Evolutionary conservation across 2,113 vertebrate species (phyloP), one percentile per base, ranked within the genome.

Genomic region (Neodontobutis hainanensis): DNA sequence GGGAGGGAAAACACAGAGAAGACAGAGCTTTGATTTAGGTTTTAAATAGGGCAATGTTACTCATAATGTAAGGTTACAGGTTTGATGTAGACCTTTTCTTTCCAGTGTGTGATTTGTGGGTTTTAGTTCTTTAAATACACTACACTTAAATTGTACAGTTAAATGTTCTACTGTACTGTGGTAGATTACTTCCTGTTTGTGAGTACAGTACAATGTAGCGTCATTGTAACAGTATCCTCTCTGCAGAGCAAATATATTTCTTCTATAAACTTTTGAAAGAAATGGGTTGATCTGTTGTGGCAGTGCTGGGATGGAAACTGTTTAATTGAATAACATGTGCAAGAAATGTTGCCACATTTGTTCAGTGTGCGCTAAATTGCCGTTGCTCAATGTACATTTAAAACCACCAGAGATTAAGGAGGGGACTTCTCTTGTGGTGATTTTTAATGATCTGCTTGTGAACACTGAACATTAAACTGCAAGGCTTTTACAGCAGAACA

Each of bases 341-440:
- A 2, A 65, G 42, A 50, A 46, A 40, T 56, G 58, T 19, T 3
- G 27, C 43, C 11, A 63, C 50, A 34, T 68, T 65, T 45, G 43
- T 64, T 60, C 35, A 43, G 57, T 43, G 43, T 50, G 3, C 16
- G 8, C 62, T 70, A 43, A 75, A 72, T 56, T 68, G 48, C 15
- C 52, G 27, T 52, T 68, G 55, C 65, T 62, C 50, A 46, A 46
- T 5, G 11, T 27, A 27, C 19, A 2, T 27, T 27, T 27, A 11
- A 68, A 73, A 70, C 68, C 65, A 63, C 51, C 49, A 76, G 65
- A 56, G 59, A 68, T 63, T 9, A 47, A 42, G 53, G 65, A 65
- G 51, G 19, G 70, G 64, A 45, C 19, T 27, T 38, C 65, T 27
- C 43, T 36, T 19, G 58, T 46, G 34, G 49, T 9, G 15, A 56